A percentile compares a stretch with the other conserved stretches of the same genome.
These are phyloP conservation scores for Notocelia uddmanniana DNA, from an alignment of 2,888 invertebrate species.

Conservation along the genomic window DNA sequence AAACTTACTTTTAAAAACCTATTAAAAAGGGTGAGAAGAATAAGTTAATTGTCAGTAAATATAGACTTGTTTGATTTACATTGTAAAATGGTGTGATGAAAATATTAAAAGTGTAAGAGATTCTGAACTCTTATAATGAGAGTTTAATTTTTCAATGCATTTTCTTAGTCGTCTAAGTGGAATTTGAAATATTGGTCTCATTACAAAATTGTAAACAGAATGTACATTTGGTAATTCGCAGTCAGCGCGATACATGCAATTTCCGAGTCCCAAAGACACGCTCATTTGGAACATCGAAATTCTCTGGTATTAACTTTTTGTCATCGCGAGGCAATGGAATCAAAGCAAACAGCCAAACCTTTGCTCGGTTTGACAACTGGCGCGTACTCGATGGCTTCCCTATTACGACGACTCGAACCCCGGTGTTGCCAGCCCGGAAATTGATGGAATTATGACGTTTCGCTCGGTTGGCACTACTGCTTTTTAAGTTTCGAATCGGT, in stretches of 20 bases:
- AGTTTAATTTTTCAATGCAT: no score
- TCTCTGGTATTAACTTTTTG: constrained; percentile 42
- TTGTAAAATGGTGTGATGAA: no score
- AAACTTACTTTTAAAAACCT: no score
- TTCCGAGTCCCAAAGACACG: constrained; percentile 20
- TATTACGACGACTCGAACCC: constrained; percentile 51
- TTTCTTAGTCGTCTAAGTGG: no score
- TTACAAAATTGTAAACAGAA: not conserved
- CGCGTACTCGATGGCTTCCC: constrained; percentile 63
- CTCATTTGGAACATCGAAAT: constrained; percentile 32
- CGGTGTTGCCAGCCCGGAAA: constrained; percentile 63
- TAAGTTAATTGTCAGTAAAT: not conserved
- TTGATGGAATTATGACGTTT: constrained; percentile 60
- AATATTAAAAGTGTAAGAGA: no score
- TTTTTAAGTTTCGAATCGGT: constrained; percentile 40
- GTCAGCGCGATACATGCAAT: constrained; percentile 27
- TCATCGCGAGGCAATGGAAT: constrained; percentile 44
- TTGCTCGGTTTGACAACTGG: constrained; percentile 55
- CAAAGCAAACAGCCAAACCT: constrained; percentile 44
- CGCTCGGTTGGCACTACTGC: constrained; percentile 44
- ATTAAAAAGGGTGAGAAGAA: not conserved
- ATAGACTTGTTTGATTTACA: no score
- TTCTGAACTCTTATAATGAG: no score
- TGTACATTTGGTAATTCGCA: constrained; percentile 3
- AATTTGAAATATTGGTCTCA: not conserved